These are phyloP conservation scores for Hyles euphorbiae DNA, from an alignment of 1,140 invertebrate genomes.

Conservation along the genomic window DNA sequence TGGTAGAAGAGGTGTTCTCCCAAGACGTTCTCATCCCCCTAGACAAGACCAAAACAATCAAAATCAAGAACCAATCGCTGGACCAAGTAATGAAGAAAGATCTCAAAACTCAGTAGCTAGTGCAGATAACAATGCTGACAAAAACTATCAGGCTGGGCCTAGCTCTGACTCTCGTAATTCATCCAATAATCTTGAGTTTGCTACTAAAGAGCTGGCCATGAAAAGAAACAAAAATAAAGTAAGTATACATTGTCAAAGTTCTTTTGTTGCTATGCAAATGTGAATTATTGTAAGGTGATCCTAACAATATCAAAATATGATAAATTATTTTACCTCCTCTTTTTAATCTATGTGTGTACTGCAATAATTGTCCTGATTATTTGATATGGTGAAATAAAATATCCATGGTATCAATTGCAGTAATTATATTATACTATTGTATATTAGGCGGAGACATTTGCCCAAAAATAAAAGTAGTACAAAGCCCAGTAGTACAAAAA, in stretches of 20 bases:
- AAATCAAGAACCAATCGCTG: constrained; percentile 50
- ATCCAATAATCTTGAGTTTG: constrained; percentile 37
- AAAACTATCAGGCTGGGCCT: constrained; percentile 29
- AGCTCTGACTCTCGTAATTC: constrained; percentile 39
- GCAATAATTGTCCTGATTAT: too few species aligned
- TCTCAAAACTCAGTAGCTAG: constrained; percentile 22
- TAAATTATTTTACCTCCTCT: background rate
- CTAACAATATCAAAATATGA: background rate
- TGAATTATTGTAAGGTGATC: background rate
- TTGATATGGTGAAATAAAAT: too few species aligned
- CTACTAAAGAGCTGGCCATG: constrained; percentile 46
- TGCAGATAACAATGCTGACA: constrained; percentile 39
- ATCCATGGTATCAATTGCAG: too few species aligned
- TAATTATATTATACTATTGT: too few species aligned
- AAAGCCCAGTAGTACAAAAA: too few species aligned
- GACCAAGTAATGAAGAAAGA: constrained; percentile 54
- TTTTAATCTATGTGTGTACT: background rate
- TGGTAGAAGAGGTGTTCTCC: constrained; percentile 79
- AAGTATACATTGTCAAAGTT: constrained; percentile 5
- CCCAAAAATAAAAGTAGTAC: background rate
- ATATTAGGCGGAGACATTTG: too few species aligned
- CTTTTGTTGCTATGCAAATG: constrained; percentile 10
- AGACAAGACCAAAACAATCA: constrained; percentile 26
- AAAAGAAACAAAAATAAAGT: constrained; percentile 65
- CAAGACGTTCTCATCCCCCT: constrained; percentile 40